Conservation (phyloP, 2,888 invertebrate genomes). For the Drosophila atroscutellata region DNA sequence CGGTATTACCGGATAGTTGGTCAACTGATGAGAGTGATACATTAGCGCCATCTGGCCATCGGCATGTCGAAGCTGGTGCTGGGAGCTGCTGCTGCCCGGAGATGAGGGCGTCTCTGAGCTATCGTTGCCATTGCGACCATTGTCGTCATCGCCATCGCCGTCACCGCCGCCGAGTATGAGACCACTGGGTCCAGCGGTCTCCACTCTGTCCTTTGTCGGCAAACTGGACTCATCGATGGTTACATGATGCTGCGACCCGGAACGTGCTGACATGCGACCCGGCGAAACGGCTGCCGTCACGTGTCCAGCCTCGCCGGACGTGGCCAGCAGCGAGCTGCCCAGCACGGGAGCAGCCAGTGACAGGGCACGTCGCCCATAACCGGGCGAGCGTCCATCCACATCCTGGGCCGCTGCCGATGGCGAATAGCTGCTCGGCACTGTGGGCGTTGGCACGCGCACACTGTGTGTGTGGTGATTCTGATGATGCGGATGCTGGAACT, state of each 20-base stretch:
- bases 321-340: slow-evolving; percentile 41
- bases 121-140: slow-evolving; percentile 61
- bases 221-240: slow-evolving; percentile 84
- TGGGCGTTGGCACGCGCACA: slow-evolving; percentile 79
- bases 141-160: slow-evolving; percentile 64
- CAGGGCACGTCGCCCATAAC: slow-evolving; percentile 41
- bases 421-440: slow-evolving; percentile 77
- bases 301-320: slow-evolving; percentile 36
- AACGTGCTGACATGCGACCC: slow-evolving; percentile 83
- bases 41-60: slow-evolving; percentile 83
- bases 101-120: slow-evolving; percentile 82
- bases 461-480: slow-evolving; percentile 83
- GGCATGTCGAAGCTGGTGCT: slow-evolving; percentile 68
- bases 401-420: slow-evolving; percentile 37
- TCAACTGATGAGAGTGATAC: slow-evolving; percentile 85
- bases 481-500: slow-evolving; percentile 83
- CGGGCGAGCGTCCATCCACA: slow-evolving; percentile 43
- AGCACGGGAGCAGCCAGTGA: slow-evolving; percentile 48
- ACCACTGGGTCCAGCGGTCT: slow-evolving; percentile 69
- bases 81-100: slow-evolving; percentile 75
- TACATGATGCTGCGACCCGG: slow-evolving; percentile 84
- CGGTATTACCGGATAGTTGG: slow-evolving; percentile 84
- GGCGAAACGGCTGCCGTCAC: slow-evolving; percentile 87
- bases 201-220: slow-evolving; percentile 71
- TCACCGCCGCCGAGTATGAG: slow-evolving; percentile 68